A percentile compares a stretch with the other conserved stretches of the same genome.
These are phyloP conservation scores for Tetraodon nigroviridis DNA, from an alignment of 2,113 vertebrate genomes.

Conservation along the genomic window DNA sequence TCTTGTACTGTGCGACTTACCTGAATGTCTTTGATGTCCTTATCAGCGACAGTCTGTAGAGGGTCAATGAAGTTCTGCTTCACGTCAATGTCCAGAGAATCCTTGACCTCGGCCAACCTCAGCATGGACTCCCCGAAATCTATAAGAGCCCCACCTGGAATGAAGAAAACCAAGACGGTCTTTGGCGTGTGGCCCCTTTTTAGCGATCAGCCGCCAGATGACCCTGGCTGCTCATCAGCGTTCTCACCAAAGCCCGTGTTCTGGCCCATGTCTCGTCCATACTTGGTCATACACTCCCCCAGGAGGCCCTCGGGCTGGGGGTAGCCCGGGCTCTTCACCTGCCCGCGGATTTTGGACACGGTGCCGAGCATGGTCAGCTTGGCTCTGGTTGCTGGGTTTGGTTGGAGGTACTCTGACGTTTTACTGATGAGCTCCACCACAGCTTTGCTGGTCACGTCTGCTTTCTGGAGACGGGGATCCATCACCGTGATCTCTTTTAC, in stretches of 20 bases:
- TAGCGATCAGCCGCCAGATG: no score
- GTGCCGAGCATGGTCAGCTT: conserved; percentile 94
- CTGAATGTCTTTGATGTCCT: conserved; percentile 97
- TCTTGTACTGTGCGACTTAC: conserved; percentile 59
- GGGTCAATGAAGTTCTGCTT: conserved; percentile 98
- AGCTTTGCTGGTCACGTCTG: conserved; percentile 93
- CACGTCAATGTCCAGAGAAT: conserved; percentile 94
- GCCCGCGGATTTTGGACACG: conserved; percentile 92
- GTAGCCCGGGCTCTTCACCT: conserved; percentile 90
- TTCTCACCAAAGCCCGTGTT: conserved; percentile 91
- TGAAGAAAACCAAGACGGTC: neutral
- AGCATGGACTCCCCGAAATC: conserved; percentile 94
- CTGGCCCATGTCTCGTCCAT: conserved; percentile 86
- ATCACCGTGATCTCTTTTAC: neutral
- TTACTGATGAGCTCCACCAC: conserved; percentile 86
- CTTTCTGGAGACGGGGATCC: conserved; percentile 74
- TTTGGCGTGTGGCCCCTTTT: no score
- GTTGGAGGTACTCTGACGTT: conserved; percentile 94
- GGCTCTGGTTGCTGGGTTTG: conserved; percentile 85
- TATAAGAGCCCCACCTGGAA: conserved; percentile 84
- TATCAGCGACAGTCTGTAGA: conserved; percentile 91
- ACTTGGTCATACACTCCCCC: conserved; percentile 91
- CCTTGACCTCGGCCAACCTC: conserved; percentile 88
- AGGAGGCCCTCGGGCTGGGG: conserved; percentile 91
- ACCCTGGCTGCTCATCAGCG: neutral